Conservation (phyloP, 2,113 vertebrate species). For the Rhombomys opimus region DNA sequence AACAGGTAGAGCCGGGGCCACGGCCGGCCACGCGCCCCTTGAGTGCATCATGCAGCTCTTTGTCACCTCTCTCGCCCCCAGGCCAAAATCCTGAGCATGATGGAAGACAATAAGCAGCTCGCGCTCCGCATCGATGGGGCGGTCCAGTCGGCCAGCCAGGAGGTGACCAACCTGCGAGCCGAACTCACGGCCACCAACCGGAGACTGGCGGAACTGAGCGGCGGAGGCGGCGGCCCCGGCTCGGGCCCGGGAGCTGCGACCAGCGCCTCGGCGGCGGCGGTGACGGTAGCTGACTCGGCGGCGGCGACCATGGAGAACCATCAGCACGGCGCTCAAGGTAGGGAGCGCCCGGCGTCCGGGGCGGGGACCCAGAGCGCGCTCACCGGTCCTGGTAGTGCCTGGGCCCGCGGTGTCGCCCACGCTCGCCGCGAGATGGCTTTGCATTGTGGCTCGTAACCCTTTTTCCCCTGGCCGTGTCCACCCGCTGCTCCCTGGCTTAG, state of each 20-base stretch:
- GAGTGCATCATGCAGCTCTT: constrained; percentile 92
- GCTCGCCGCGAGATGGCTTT: background rate
- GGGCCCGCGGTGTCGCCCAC: background rate
- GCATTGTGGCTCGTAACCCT: constrained; percentile 14
- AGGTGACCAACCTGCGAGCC: constrained; percentile 94
- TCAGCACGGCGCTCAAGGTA: constrained; percentile 91
- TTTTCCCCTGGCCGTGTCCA: background rate
- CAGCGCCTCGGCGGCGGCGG: constrained; percentile 31
- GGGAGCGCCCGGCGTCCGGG: constrained; percentile 43
- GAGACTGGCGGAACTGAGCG: constrained; percentile 92
- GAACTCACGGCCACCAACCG: constrained; percentile 94
- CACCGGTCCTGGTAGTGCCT: background rate
- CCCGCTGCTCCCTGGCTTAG: background rate
- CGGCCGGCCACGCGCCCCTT: constrained; percentile 71
- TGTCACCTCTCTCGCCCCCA: constrained; percentile 92
- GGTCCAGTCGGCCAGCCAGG: constrained; percentile 94
- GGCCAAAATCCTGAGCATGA: constrained; percentile 96
- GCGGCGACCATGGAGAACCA: constrained; percentile 89
- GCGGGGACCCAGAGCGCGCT: constrained; percentile 27
- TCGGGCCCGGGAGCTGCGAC: constrained; percentile 66
- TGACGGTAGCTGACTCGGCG: constrained; percentile 49
- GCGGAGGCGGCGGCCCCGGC: constrained; percentile 81
- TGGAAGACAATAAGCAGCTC: constrained; percentile 97
- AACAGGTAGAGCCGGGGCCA: constrained; percentile 79
- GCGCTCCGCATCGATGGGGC: constrained; percentile 94